A percentile compares a stretch with the other conserved stretches of the same genome.
Evolutionary conservation across 2,797 vertebrate genomes (phyloP).

Genomic region (Micropoecilia bifurca): DNA sequence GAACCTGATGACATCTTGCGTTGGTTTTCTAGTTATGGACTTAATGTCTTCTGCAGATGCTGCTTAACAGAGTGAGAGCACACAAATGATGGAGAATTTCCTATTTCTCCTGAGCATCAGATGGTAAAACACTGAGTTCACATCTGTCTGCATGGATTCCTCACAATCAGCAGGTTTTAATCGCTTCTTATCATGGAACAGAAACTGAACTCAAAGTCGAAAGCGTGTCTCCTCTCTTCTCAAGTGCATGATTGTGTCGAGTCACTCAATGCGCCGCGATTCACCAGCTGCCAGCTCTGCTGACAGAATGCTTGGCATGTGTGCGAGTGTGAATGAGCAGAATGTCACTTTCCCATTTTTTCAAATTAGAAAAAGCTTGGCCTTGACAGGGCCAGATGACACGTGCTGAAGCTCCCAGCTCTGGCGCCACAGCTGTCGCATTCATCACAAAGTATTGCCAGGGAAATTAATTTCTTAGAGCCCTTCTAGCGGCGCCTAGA

Average conservation of each 20-base stretch:
- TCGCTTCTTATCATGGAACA: neutral
- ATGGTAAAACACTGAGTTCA: constrained; percentile 20
- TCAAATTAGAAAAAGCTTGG: constrained; percentile 67
- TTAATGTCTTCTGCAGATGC: constrained; percentile 51
- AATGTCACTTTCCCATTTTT: constrained; percentile 61
- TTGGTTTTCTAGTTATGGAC: constrained; percentile 32
- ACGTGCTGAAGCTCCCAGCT: constrained; percentile 45
- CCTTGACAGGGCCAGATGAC: constrained; percentile 64
- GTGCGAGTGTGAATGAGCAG: constrained; percentile 49
- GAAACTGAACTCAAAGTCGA: constrained; percentile 31
- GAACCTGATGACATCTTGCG: constrained; percentile 36
- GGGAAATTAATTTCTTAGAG: constrained; percentile 71
- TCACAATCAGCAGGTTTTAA: constrained; percentile 32
- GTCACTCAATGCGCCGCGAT: constrained; percentile 28
- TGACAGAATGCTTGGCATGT: constrained; percentile 49
- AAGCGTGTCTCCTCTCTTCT: constrained; percentile 1
- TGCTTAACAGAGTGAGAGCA: constrained; percentile 10
- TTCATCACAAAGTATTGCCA: constrained; percentile 70
- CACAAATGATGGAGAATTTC: constrained; percentile 20
- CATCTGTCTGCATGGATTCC: constrained; percentile 1
- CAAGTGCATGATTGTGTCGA: constrained; percentile 48
- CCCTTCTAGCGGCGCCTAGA: constrained; percentile 55
- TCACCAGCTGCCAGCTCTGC: constrained; percentile 42
- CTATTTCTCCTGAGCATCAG: constrained; percentile 29
- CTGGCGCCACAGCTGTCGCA: constrained; percentile 68